A percentile compares a stretch with the other conserved stretches of the same genome.
These are phyloP conservation scores for Mechanitis mazaeus DNA, from an alignment of 2,888 invertebrate species.

Conservation along the genomic window DNA sequence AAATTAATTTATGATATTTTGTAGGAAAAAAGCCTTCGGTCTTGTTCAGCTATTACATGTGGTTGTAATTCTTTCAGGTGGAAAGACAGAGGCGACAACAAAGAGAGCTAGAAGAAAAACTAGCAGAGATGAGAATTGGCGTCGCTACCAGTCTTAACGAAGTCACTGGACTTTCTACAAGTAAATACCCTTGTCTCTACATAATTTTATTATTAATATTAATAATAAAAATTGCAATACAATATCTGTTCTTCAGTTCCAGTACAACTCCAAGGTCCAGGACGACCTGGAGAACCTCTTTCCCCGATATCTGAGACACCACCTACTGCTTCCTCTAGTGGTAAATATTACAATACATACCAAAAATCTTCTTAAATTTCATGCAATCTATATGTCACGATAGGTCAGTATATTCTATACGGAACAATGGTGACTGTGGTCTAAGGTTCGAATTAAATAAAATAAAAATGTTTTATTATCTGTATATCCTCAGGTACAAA, in stretches of 20 bases:
- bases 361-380: background rate
- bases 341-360: conserved; percentile 37
- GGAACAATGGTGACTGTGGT: background rate
- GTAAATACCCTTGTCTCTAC: conserved; percentile 34
- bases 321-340: conserved; percentile 78
- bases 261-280: conserved; percentile 68
- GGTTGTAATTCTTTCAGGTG: conserved; percentile 67
- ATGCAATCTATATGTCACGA: background rate
- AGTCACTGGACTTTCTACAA: conserved; percentile 69
- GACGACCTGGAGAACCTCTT: conserved; percentile 77
- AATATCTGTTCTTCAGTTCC: conserved; percentile 45
- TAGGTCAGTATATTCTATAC: background rate
- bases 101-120: conserved; percentile 67
- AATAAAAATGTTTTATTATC: background rate
- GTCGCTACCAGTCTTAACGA: conserved; percentile 65
- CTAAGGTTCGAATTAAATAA: background rate
- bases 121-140: conserved; percentile 77
- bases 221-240: conserved; percentile 1
- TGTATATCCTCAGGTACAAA: conserved; percentile 78
- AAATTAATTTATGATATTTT: no score
- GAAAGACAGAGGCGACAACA: conserved; percentile 79
- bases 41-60: background rate
- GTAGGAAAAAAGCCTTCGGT: background rate
- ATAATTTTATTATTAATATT: background rate
- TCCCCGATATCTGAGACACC: conserved; percentile 93